Evolutionary conservation across 2,113 vertebrate species (phyloP), one percentile per base, ranked within the genome.

Genomic region (Hyperoodon ampullatus): DNA sequence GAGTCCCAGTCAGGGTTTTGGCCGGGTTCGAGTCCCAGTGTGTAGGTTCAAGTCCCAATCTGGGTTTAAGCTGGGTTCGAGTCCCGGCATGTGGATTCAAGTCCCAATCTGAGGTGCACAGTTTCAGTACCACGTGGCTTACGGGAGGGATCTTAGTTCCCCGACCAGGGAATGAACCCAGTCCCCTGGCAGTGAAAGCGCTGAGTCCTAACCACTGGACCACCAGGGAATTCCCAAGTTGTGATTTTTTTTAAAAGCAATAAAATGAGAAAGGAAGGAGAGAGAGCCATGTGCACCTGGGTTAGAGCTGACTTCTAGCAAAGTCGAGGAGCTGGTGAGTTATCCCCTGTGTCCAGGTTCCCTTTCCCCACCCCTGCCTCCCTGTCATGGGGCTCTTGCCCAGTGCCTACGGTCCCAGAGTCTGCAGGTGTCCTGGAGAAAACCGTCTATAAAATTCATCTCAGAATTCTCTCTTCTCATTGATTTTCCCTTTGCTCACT

Each of bases 311-410:
- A 63, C 53, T 66, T 15, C 58, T 18, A 8, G 68, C 33, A 35
- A 53, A 70, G 42, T 1, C 1, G 7, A 61, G 55, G 13, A 11
- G 26, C 53, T 16, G 47, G n/a, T 10, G 15, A 5, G 3, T 39
- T 60, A 47, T 33, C 6, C 23, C 10, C 33, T 50, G 8, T 26
- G 65, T 89, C 39, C 35, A 24, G 63, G 19, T 42, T 63, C 50
- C 53, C 55, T 53, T 35, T 68, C 18, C 42, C n/a, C 39, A 84
- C 23, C 14, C 30, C 21, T 18, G 1, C 24, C n/a, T 55, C 16
- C 66, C 83, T n/a, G 3, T 13, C 8, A 0, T 8, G 10, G 33
- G 18, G 47, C 7, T 18, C 44, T 44, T 2, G 0, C 42, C 28
- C 19, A 30, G 66, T 28, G 19, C 66, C 68, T 65, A 42, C 2